phyloP scores from a whole-genome alignment of 2,888 invertebrate species.

The Amitus sp. region DNA sequence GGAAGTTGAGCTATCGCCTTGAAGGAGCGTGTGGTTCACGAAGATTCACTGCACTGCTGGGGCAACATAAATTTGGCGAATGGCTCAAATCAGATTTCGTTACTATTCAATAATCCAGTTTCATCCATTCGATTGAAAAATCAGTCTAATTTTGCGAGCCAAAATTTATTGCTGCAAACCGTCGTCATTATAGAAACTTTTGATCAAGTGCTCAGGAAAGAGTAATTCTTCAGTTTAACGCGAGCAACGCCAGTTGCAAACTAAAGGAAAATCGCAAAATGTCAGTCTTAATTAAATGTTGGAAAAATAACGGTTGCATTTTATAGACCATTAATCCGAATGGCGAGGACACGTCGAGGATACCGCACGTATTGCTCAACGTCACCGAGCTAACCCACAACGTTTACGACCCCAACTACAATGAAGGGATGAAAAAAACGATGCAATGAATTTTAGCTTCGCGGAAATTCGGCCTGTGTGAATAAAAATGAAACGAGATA shows the following conservation, averaged over 20 bases:
- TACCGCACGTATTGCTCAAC: constrained; percentile 21
- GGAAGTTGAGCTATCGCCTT: no score
- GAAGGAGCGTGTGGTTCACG: no score
- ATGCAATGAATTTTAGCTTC: constrained; percentile 20
- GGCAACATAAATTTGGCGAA: no score
- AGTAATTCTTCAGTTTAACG: background rate
- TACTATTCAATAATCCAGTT: no score
- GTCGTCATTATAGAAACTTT: no score
- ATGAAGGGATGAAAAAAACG: constrained; percentile 28
- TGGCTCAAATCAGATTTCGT: no score
- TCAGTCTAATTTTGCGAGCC: no score
- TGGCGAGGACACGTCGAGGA: constrained; percentile 38
- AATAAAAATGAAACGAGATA: background rate
- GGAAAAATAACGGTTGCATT: constrained; percentile 61
- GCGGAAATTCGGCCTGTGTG: constrained; percentile 1
- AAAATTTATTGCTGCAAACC: no score
- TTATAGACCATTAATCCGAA: constrained; percentile 61
- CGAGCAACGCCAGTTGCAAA: background rate
- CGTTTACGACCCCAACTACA: constrained; percentile 22
- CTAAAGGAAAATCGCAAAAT: constrained; percentile 16
- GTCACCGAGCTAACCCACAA: constrained; percentile 8
- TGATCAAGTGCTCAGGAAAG: no score
- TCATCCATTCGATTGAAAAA: no score
- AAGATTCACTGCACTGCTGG: no score
- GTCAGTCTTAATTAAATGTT: constrained; percentile 56